These are phyloP conservation scores for Todiramphus chloris DNA, from an alignment of 2,113 vertebrate genomes.

Conservation along the genomic window DNA sequence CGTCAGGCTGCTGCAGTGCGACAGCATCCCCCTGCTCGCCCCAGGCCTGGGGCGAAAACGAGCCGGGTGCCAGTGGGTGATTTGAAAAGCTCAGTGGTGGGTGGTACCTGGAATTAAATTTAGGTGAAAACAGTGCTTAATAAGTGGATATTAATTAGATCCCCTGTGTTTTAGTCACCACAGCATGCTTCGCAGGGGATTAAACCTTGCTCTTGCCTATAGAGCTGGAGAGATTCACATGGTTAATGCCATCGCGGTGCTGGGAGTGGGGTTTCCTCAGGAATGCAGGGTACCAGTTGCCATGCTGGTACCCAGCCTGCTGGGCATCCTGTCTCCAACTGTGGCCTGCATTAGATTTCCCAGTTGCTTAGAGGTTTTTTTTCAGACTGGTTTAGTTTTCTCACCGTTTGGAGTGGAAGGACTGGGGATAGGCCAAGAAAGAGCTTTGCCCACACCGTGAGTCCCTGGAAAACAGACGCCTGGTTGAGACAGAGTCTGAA, in stretches of 20 bases:
- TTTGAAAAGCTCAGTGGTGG: background rate
- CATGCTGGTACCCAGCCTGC: accelerated
- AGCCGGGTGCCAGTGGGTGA: background rate
- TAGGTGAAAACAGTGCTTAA: background rate
- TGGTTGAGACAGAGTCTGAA: background rate
- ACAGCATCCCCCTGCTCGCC: background rate
- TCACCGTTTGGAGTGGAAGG: background rate
- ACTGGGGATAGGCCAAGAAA: background rate
- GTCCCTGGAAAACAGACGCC: background rate
- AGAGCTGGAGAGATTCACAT: background rate
- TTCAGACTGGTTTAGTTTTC: background rate
- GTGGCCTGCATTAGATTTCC: accelerated
- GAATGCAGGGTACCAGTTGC: background rate
- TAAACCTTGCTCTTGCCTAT: background rate
- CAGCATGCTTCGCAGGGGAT: background rate
- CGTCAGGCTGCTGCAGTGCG: accelerated
- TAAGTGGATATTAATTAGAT: background rate
- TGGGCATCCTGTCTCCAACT: accelerated
- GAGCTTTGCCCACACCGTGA: background rate
- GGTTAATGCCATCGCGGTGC: background rate
- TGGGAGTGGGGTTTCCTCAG: accelerated
- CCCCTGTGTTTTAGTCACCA: background rate
- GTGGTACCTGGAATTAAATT: background rate
- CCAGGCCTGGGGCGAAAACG: background rate
- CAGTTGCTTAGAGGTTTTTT: background rate